These are phyloP conservation scores for Macrophya annulata DNA, from an alignment of 2,888 invertebrate species.

Conservation along the genomic window DNA sequence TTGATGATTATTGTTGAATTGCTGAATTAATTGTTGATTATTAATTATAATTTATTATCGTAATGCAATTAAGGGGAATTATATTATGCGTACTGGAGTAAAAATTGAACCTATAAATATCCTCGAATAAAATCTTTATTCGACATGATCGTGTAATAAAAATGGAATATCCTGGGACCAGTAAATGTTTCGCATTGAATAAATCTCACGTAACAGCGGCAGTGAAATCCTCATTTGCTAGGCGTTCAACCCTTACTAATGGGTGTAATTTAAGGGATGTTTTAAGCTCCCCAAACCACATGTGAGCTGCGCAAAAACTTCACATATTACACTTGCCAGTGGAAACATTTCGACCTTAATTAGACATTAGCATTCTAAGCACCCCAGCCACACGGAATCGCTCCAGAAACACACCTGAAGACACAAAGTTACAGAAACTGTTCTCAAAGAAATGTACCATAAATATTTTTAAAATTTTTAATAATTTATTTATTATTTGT, in stretches of 20 bases:
- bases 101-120: no score
- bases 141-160: constrained; percentile 19
- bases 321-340: constrained; percentile 68
- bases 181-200: constrained; percentile 78
- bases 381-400: constrained; percentile 52
- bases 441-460: not conserved
- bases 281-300: constrained; percentile 76
- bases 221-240: constrained; percentile 77
- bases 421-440: constrained; percentile 1
- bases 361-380: constrained; percentile 78
- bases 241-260: constrained; percentile 77
- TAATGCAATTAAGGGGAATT: no score
- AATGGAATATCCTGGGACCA: constrained; percentile 18
- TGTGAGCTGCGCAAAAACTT: constrained; percentile 77
- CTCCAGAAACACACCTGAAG: constrained; percentile 50
- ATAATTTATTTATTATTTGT: no score
- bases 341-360: constrained; percentile 70
- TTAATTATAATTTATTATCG: not conserved
- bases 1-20: no score
- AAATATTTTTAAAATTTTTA: not conserved
- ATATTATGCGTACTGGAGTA: no score
- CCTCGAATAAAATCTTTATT: not conserved
- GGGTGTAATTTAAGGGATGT: constrained; percentile 79
- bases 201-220: constrained; percentile 77
- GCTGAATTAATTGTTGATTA: not conserved